phyloP scores from a whole-genome alignment of 2,888 invertebrate species.

The Andrena praecox region DNA sequence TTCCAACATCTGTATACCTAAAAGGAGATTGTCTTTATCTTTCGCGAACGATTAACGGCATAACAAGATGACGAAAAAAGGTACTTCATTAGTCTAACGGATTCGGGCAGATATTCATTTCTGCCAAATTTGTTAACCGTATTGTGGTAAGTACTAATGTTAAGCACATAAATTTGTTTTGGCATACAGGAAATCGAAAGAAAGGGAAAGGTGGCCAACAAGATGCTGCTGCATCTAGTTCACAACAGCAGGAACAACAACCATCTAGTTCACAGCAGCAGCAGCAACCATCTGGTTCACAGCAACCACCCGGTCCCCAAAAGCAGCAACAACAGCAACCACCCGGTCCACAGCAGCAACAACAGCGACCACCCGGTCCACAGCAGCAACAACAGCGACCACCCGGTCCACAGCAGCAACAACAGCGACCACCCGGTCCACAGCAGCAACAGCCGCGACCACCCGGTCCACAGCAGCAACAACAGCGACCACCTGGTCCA shows the following conservation, averaged over 20 bases:
- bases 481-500: not conserved
- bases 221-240: not conserved
- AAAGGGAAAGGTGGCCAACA: not conserved
- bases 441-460: not conserved
- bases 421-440: not conserved
- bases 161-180: not conserved
- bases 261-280: not conserved
- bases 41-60: not conserved
- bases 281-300: not conserved
- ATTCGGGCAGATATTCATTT: not conserved
- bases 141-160: not conserved
- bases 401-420: not conserved
- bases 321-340: conserved; percentile 33
- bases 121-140: not conserved
- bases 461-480: not conserved
- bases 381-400: not conserved
- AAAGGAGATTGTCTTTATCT: not conserved
- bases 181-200: not conserved
- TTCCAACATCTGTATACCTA: no score
- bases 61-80: conserved; percentile 14
- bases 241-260: not conserved
- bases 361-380: not conserved
- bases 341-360: conserved; percentile 10
- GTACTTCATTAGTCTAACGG: not conserved
- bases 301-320: conserved; percentile 12